Evolutionary conservation across 2,888 invertebrate species (phyloP), one percentile per base, ranked within the genome.

Genomic region (Petrolisthes cinctipes): DNA sequence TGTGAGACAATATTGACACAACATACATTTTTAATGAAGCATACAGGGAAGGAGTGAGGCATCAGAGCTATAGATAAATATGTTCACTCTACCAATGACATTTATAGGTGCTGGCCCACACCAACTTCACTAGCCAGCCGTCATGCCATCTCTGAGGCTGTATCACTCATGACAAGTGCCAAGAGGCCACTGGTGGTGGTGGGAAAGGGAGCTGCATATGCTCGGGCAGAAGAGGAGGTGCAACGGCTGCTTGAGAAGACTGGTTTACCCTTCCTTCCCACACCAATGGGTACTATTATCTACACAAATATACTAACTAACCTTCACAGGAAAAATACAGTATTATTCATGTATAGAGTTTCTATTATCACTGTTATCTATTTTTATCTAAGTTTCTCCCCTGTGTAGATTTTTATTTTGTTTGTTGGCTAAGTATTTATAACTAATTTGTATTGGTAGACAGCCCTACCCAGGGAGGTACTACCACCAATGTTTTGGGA

Each of bases 171-270:
- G 73, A 93, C 94, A 0, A 93, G 93, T 79, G 97, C 99, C 2
- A 91, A 93, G 91, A 94, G 95, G n/a, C 99, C 99, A 0, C 94
- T 99, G 57, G 94, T 99, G 1, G 96, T 99, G 86, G 94, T 98
- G 57, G 98, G 98, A 89, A 98, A 99, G 94, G 97, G 97, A 0
- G 96, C 97, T 23, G 97, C 96, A 23, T 97, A 97, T 92, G 95
- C 95, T 0, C 93, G 95, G 90, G 96, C 97, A 0, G 98, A 98
- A 92, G 93, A 94, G 0, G 94, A 95, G 84, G 93, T 97, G 53
- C 93, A 94, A 23, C 94, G 95, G 84, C 94, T 98, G 0, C 95
- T 99, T 11, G 93, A 95, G 14, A 93, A 93, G 23, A 95, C 96
- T 4, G 95, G 95, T 91, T 92, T 99, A 76, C 99, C 98, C 0